phyloP scores from a whole-genome alignment of 1,140 invertebrate species.

The Drosophila dunni region DNA sequence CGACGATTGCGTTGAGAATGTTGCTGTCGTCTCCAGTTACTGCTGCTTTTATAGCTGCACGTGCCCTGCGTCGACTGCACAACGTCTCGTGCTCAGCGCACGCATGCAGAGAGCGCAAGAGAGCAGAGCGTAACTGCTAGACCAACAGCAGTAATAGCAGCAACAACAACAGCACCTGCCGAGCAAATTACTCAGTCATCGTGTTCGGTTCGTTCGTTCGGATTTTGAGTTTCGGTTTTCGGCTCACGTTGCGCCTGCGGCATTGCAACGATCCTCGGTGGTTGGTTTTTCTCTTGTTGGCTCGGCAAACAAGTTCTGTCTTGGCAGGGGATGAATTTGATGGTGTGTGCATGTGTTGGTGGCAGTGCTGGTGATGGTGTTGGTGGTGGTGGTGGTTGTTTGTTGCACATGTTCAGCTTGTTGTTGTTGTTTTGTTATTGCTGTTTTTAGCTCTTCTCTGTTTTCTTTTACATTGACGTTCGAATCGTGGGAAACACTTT shows the following conservation, averaged over 20 bases:
- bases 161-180: slow-evolving; percentile 65
- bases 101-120: slow-evolving; percentile 37
- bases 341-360: slow-evolving; percentile 50
- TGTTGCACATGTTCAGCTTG: slow-evolving; percentile 68
- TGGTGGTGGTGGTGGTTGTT: slow-evolving; percentile 49
- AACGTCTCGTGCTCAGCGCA: slow-evolving; percentile 77
- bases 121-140: slow-evolving; percentile 20
- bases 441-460: slow-evolving; percentile 64
- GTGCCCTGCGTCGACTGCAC: slow-evolving; percentile 63
- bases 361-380: slow-evolving; percentile 46
- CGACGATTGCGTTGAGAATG: slow-evolving; percentile 78
- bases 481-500: slow-evolving; percentile 85
- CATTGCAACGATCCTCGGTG: slow-evolving; percentile 65
- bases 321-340: slow-evolving; percentile 75
- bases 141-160: slow-evolving; percentile 34
- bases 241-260: slow-evolving; percentile 23
- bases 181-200: slow-evolving; percentile 70
- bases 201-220: slow-evolving; percentile 27
- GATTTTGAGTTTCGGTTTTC: slow-evolving; percentile 15
- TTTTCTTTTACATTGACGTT: slow-evolving; percentile 81
- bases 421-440: slow-evolving; percentile 47
- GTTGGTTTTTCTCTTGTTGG: slow-evolving; percentile 73
- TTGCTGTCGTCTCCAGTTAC: slow-evolving; percentile 65
- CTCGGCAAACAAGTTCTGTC: slow-evolving; percentile 67
- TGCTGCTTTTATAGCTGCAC: slow-evolving; percentile 81